Evolutionary conservation across 2,797 vertebrate species (phyloP).

Genomic region (Siniperca scherzeri): DNA sequence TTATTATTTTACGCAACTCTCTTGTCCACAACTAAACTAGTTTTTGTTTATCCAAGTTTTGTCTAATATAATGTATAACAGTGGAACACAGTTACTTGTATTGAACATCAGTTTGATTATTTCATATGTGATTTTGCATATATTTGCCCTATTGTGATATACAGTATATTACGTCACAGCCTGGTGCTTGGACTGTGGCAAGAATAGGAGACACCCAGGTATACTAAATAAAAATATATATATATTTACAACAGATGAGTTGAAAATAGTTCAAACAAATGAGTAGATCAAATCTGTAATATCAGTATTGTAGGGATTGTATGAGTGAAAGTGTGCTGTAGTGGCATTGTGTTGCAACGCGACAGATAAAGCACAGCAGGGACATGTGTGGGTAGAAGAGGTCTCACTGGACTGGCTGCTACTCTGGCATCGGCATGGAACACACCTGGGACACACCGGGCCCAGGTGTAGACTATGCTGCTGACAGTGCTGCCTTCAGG

Average conservation of each 20-base stretch:
- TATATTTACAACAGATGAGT: background rate
- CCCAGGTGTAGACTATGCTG: background rate
- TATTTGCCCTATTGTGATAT: background rate
- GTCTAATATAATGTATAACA: no score
- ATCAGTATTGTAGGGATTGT: background rate
- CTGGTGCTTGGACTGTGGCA: background rate
- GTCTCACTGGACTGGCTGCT: constrained; percentile 15
- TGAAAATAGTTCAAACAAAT: background rate
- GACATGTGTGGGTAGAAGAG: background rate
- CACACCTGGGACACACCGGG: background rate
- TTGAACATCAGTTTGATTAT: no score
- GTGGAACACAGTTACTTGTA: no score
- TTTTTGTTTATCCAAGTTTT: background rate
- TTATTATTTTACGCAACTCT: background rate
- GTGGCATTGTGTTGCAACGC: constrained; percentile 11
- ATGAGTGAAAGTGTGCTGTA: background rate
- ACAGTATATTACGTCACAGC: background rate
- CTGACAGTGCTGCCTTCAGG: constrained; percentile 15
- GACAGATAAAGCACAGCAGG: background rate
- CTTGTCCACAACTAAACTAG: background rate
- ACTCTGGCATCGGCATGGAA: background rate
- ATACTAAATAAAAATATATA: background rate
- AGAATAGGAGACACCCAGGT: background rate
- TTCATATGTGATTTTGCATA: background rate
- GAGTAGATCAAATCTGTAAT: background rate